Evolutionary conservation across 2,113 vertebrate species (phyloP).

Genomic region (Melanerpes formicivorus): DNA sequence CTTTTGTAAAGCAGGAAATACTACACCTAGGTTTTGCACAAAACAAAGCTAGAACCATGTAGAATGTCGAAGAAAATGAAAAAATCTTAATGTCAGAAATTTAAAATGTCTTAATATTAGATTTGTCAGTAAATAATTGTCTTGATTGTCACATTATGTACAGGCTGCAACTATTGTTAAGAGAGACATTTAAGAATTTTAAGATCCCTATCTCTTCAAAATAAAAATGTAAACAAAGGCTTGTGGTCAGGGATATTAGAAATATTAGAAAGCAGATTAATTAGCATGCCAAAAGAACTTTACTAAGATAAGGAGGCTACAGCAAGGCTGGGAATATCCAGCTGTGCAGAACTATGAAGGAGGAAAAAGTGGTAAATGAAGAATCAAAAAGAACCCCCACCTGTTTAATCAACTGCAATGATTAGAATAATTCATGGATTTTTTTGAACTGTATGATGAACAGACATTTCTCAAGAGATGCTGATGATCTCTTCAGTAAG

Average conservation of each 20-base stretch:
- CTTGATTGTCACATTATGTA: neutral
- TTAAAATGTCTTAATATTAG: neutral
- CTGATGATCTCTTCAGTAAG: neutral
- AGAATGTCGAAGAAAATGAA: neutral
- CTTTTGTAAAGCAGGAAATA: neutral
- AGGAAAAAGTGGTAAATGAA: constrained; percentile 23
- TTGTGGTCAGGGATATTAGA: constrained; percentile 38
- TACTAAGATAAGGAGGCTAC: constrained; percentile 17
- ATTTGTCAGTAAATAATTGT: neutral
- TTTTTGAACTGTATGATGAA: constrained; percentile 13
- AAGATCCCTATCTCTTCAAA: constrained; percentile 36
- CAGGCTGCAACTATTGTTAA: constrained; percentile 1
- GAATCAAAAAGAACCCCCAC: constrained; percentile 7
- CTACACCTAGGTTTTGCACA: neutral
- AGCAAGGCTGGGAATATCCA: constrained; percentile 44
- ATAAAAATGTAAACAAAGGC: constrained; percentile 44
- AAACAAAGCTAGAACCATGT: neutral
- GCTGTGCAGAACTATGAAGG: constrained; percentile 24
- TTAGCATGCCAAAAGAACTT: constrained; percentile 64
- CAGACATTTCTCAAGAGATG: neutral
- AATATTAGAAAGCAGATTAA: constrained; percentile 58
- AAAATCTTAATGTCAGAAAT: neutral
- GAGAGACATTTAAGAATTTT: constrained; percentile 18
- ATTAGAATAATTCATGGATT: constrained; percentile 14
- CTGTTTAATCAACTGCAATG: neutral